phyloP scores from a whole-genome alignment of 2,888 invertebrate species.

The Campoletis raptor region DNA sequence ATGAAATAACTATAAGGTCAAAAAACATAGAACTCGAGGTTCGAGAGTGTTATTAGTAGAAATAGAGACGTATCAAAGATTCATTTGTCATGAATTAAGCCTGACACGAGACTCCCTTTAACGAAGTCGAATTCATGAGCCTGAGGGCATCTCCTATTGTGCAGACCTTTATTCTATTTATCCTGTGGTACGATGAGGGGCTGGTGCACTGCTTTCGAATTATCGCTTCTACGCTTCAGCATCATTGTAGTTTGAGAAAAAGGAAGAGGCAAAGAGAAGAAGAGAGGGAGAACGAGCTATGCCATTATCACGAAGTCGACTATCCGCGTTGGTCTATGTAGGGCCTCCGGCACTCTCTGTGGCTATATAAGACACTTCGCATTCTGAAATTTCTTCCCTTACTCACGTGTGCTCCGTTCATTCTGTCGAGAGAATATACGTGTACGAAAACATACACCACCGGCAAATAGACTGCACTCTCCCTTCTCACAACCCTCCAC shows the following conservation, averaged over 20 bases:
- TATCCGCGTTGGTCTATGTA: conserved; percentile 36
- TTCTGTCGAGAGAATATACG: conserved; percentile 35
- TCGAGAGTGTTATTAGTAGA: background rate
- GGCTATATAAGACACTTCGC: conserved; percentile 45
- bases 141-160: conserved; percentile 52
- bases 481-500: background rate
- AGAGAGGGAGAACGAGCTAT: conserved; percentile 52
- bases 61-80: conserved; percentile 27
- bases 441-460: conserved; percentile 46
- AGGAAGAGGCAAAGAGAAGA: conserved; percentile 26
- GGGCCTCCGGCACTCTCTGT: conserved; percentile 31
- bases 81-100: conserved; percentile 42
- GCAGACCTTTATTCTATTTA: conserved; percentile 57
- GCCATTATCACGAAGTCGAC: conserved; percentile 63
- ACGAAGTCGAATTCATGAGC: conserved; percentile 51
- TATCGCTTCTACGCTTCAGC: conserved; percentile 59
- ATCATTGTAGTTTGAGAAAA: conserved; percentile 33
- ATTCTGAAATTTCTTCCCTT: conserved; percentile 46
- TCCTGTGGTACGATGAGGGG: conserved; percentile 19
- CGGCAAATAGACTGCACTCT: conserved; percentile 45
- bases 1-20: background rate
- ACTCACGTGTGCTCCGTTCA: conserved; percentile 50
- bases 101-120: conserved; percentile 41
- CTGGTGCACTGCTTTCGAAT: conserved; percentile 58
- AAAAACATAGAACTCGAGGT: background rate